phyloP scores from a whole-genome alignment of 2,113 vertebrate genomes.

The Peromyscus maniculatus region DNA sequence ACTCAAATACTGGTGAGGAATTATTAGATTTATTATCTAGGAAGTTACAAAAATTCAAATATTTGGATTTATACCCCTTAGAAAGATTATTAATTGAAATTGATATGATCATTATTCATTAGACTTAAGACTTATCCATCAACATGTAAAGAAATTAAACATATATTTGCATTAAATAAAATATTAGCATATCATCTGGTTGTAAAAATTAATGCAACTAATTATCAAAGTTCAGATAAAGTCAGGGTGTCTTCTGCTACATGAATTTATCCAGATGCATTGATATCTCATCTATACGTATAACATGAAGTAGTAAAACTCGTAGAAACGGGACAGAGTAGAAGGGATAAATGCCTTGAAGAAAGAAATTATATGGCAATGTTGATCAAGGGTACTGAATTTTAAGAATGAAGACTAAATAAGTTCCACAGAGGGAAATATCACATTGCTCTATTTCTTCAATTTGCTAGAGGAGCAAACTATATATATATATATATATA shows the following conservation, averaged over 20 bases:
- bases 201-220: not conserved
- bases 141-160: not conserved
- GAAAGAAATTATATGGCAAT: not conserved
- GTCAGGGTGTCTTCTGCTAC: not conserved
- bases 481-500: not conserved
- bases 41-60: not conserved
- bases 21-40: not conserved
- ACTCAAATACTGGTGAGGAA: not conserved
- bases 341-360: accelerated
- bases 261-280: not conserved
- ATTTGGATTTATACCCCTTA: not conserved
- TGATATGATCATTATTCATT: not conserved
- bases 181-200: not conserved
- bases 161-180: not conserved
- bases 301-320: not conserved
- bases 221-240: not conserved
- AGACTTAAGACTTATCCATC: not conserved
- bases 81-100: not conserved
- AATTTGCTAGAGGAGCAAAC: not conserved
- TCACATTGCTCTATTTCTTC: not conserved
- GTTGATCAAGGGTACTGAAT: not conserved
- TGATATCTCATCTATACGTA: not conserved
- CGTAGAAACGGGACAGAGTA: not conserved
- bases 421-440: not conserved
- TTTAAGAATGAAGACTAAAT: not conserved